Base-by-base conservation (phyloP, 1,140 invertebrate genomes). In the Leptinotarsa texana region DNA sequence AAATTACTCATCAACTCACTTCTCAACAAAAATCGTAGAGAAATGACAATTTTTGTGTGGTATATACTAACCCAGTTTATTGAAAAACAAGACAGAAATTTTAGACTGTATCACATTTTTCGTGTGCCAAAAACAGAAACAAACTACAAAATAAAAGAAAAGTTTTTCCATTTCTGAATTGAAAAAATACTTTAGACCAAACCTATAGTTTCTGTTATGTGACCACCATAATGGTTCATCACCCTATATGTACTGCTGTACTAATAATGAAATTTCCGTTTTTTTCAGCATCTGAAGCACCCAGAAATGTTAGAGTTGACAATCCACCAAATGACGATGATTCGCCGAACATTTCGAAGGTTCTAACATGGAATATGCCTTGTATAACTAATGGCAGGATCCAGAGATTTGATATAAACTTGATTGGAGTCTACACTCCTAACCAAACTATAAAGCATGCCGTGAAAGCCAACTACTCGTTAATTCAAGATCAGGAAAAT, bases 301-400 rank as follows among this genome's bases (percentile, higher is more conserved):
- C 68, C 13, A 69, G 24, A n/a, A 18, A 69, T 13, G 18, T 49
- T 11, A 8, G 0, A 49, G n/a, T 57, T 17, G 51, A 57, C 51
- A 8, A 57, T 18, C 33, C 8, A 11, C 17, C 21, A 24, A 4
- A 69, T 2, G 48, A 69, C n/a, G 42, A 65, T 65, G 63, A 1
- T 15, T 21, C 21, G 13, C 24, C 63, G 13, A 65, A 24, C 24
- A 21, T 65, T 22, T 49, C 42, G 6, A 48, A 57, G 21, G 15
- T 15, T 47, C 24, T 73, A 15, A 57, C 63, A 0, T 77, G 75
- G 75, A 62, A 71, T 13, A 72, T 71, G 69, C 77, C 77, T n/a
- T 78, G 77, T 63, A 65, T 73, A 17, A 72, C 77, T 6, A 78
- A 78, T 33, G 77, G 77, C 18, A 62, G 47, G 21, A 74, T 78